Evolutionary conservation across 1,140 invertebrate genomes (phyloP).

Genomic region (Riptortus pedestris): DNA sequence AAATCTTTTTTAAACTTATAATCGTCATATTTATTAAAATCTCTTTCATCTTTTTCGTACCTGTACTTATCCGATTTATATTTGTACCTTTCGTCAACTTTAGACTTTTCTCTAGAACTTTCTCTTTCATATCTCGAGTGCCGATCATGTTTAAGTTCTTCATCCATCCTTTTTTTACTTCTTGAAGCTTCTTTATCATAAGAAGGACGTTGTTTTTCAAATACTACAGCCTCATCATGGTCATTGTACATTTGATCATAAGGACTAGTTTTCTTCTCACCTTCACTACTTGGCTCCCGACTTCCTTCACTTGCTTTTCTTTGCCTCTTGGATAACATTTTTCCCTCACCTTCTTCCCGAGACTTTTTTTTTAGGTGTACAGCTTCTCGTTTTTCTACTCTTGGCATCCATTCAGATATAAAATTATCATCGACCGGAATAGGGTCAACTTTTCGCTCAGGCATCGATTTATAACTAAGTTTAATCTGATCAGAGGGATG

Average conservation of each 20-base stretch:
- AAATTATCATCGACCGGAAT: neutral
- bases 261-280: neutral
- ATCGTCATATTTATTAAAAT: neutral
- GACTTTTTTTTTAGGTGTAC: neutral
- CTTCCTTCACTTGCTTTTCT: neutral
- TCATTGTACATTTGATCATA: neutral
- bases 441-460: neutral
- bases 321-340: neutral
- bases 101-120: constrained; percentile 7
- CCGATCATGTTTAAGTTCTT: constrained; percentile 33
- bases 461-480: neutral
- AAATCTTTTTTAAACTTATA: constrained; percentile 2
- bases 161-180: constrained; percentile 26
- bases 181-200: neutral
- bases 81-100: neutral
- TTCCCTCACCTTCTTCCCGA: neutral
- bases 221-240: neutral
- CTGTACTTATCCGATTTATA: constrained; percentile 12
- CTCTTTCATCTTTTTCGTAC: neutral
- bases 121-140: constrained; percentile 34
- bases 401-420: constrained; percentile 10
- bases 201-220: neutral
- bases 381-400: neutral
- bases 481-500: neutral
- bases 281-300: neutral